Evolutionary conservation across 2,797 vertebrate species (phyloP), one percentile per base, ranked within the genome.

Genomic region (Enteromius mattozi): DNA sequence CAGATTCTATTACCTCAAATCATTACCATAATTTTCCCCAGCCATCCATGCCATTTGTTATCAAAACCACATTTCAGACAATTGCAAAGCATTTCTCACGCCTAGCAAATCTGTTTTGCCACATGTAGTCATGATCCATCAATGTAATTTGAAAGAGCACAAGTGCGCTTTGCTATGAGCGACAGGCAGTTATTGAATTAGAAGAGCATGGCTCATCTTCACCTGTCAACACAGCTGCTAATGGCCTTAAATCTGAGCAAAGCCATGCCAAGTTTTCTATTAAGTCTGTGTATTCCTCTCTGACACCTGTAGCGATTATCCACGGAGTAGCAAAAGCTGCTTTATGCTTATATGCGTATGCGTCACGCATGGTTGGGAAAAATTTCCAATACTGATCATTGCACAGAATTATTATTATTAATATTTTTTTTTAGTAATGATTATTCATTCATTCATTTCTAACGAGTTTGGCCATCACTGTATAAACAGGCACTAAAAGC

Each of bases 111-210:
- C 90, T 81, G 89, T 91, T 94, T 93, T 91, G 88, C 91, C 91
- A 90, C 71, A 85, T 90, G 86, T 89, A 83, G 88, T 90, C 90
- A 88, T n/a, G 87, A 94, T 94, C 91, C 89, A 91, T 94, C 93
- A 94, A 88, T 90, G 92, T 93, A 92, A 94, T 94, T 93, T 92
- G 91, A 94, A 90, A 92, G 92, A 93, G 93, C 89, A 89, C 86
- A 88, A 91, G 91, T 84, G 66, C 81, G 85, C 91, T 91, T 92
- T 86, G 92, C 92, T 90, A 90, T 83, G 54, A 95, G 93, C 91
- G 49, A 90, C 79, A 75, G 88, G 63, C 89, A 87, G 88, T 93
- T 94, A 94, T 94, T 94, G 89, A 94, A 92, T 93, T 91, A 91
- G 87, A 86, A 80, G 86, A 78, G 90, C 76, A 72, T 88, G 92